phyloP scores from a whole-genome alignment of 2,888 invertebrate genomes.

The Brenthis ino region DNA sequence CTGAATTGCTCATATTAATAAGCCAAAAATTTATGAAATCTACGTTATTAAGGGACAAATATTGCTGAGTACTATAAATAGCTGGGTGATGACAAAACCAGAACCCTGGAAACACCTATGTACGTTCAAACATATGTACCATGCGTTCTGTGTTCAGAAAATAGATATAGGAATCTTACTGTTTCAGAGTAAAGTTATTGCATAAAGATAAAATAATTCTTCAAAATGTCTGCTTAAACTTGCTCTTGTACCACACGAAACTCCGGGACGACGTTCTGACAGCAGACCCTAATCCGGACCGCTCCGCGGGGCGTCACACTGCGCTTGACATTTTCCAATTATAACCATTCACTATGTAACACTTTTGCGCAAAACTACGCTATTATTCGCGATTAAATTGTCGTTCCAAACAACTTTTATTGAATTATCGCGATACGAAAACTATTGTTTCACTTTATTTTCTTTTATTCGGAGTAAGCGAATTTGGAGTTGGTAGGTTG shows the following conservation, averaged over 20 bases:
- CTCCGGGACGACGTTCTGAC: slow-evolving; percentile 63
- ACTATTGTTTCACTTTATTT: slow-evolving; percentile 32
- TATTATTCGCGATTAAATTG: slow-evolving; percentile 56
- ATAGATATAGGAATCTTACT: no score
- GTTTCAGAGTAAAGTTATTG: neutral
- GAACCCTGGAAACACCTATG: no score
- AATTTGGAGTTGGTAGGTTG: slow-evolving; percentile 3
- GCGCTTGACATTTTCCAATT: slow-evolving; percentile 73
- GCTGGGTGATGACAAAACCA: no score
- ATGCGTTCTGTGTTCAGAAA: no score
- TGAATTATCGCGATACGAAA: slow-evolving; percentile 47
- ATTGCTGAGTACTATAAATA: no score
- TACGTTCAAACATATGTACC: no score
- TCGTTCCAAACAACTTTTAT: slow-evolving; percentile 49
- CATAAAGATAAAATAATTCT: neutral
- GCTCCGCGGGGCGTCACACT: slow-evolving; percentile 72
- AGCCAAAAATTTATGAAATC: no score
- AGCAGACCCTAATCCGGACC: slow-evolving; percentile 69
- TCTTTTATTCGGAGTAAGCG: slow-evolving; percentile 23
- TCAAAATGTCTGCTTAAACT: neutral
- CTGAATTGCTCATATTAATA: no score
- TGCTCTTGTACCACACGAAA: slow-evolving; percentile 37
- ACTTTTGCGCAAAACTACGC: slow-evolving; percentile 62
- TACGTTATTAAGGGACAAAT: no score
- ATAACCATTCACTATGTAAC: slow-evolving; percentile 73